Conservation (phyloP, 2,113 vertebrate species). For the Baryphthengus martii region DNA sequence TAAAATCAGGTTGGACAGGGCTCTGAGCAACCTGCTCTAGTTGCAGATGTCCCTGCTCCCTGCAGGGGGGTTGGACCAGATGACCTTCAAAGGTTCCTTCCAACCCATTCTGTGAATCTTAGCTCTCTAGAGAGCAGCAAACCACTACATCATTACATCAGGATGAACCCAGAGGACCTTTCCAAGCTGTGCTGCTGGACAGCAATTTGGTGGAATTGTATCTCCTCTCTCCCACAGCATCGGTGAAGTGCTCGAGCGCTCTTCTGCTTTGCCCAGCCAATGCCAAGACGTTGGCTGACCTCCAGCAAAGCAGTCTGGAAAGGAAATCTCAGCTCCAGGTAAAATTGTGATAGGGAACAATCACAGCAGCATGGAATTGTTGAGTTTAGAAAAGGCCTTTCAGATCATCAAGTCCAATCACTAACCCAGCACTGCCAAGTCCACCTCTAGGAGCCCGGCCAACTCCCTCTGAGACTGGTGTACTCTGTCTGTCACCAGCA, state of each 20-base stretch:
- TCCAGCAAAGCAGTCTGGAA: not conserved
- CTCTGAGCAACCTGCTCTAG: not conserved
- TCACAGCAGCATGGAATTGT: not conserved
- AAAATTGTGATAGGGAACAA: not conserved
- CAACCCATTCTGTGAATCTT: not conserved
- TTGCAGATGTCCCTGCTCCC: not conserved
- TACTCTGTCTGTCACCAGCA: not conserved
- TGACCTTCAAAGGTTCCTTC: not conserved
- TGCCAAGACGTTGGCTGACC: not conserved
- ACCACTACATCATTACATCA: fast-evolving
- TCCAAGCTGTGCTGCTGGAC: not conserved
- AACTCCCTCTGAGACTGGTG: not conserved
- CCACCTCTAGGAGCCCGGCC: not conserved
- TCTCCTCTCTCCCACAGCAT: not conserved
- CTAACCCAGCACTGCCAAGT: not conserved
- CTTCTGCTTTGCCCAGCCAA: not conserved
- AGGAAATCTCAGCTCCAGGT: not conserved
- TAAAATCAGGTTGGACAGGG: fast-evolving
- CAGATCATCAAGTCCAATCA: not conserved
- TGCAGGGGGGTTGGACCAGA: fast-evolving
- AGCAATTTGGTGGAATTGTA: not conserved
- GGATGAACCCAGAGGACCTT: not conserved
- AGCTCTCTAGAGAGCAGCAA: not conserved
- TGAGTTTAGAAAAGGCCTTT: not conserved
- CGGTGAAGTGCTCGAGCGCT: fast-evolving